Percentiles rank a stretch among this genome's conserved stretches.
Conservation (phyloP, 2,888 invertebrate species). For the Buathra laborator region DNA sequence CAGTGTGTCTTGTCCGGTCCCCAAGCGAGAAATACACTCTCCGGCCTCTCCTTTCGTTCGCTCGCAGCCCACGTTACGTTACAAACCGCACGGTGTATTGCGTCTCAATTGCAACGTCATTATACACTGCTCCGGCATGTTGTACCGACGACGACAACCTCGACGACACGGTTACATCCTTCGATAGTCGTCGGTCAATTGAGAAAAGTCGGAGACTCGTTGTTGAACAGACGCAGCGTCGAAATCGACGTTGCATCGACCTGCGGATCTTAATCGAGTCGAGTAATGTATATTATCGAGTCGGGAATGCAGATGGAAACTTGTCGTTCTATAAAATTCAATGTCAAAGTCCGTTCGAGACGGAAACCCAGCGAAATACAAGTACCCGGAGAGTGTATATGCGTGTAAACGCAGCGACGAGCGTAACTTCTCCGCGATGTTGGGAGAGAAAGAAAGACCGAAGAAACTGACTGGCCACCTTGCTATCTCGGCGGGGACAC, state of each 20-base stretch:
- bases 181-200: background rate
- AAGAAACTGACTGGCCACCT: slow-evolving; percentile 11
- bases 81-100: background rate
- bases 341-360: slow-evolving; percentile 28
- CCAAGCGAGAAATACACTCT: slow-evolving; percentile 35
- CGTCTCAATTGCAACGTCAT: slow-evolving; percentile 70
- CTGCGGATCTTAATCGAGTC: slow-evolving; percentile 41
- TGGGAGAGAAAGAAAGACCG: background rate
- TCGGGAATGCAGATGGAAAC: background rate
- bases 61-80: slow-evolving; percentile 3
- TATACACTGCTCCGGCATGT: slow-evolving; percentile 54
- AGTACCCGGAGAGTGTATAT: slow-evolving; percentile 9
- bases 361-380: background rate
- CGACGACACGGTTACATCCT: slow-evolving; percentile 20
- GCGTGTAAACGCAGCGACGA: slow-evolving; percentile 21
- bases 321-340: slow-evolving; percentile 36
- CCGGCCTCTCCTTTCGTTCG: slow-evolving; percentile 14
- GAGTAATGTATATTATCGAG: slow-evolving; percentile 8
- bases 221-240: background rate
- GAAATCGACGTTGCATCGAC: background rate
- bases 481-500: background rate
- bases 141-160: slow-evolving; percentile 48
- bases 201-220: background rate
- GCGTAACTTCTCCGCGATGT: slow-evolving; percentile 12
- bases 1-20: slow-evolving; percentile 45